Conservation (phyloP, 2,888 invertebrate species). For the Drosophila multiciliata region DNA sequence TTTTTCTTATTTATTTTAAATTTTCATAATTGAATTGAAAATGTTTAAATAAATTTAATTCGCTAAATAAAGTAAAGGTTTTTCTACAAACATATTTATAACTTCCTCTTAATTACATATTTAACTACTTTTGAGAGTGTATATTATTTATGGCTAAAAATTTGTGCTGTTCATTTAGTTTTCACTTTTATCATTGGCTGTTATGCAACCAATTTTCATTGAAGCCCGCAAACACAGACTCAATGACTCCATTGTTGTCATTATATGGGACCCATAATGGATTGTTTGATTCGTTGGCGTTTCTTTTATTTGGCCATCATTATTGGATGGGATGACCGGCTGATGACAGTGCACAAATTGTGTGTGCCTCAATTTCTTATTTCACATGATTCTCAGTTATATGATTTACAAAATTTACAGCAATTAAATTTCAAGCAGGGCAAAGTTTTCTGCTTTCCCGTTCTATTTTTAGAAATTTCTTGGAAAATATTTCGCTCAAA, state of each 20-base stretch:
- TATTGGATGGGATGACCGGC: conserved; percentile 27
- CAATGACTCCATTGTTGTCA: conserved; percentile 36
- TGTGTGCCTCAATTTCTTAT: conserved; percentile 22
- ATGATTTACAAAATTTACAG: conserved; percentile 25
- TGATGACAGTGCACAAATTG: conserved; percentile 50
- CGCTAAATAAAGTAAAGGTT: too few species aligned
- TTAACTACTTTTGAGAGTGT: neutral
- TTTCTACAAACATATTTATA: neutral
- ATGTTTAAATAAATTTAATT: too few species aligned
- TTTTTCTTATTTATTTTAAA: neutral
- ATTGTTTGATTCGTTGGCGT: conserved; percentile 55
- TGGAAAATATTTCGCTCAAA: conserved; percentile 36
- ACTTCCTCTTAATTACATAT: neutral
- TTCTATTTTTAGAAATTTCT: conserved; percentile 38
- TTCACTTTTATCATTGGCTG: conserved; percentile 63
- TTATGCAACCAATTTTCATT: conserved; percentile 63
- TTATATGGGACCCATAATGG: conserved; percentile 52
- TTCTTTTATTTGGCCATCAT: conserved; percentile 50
- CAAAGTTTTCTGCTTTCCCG: conserved; percentile 41
- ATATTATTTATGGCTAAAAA: conserved; percentile 58
- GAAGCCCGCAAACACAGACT: conserved; percentile 7
- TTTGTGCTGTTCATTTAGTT: conserved; percentile 66
- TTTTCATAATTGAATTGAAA: too few species aligned
- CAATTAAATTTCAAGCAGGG: conserved; percentile 56
- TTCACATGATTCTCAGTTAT: conserved; percentile 38